Percentiles rank a stretch among this genome's conserved stretches.
These are phyloP conservation scores for Struthidea cinerea DNA, from an alignment of 2,113 vertebrate genomes.

Conservation along the genomic window DNA sequence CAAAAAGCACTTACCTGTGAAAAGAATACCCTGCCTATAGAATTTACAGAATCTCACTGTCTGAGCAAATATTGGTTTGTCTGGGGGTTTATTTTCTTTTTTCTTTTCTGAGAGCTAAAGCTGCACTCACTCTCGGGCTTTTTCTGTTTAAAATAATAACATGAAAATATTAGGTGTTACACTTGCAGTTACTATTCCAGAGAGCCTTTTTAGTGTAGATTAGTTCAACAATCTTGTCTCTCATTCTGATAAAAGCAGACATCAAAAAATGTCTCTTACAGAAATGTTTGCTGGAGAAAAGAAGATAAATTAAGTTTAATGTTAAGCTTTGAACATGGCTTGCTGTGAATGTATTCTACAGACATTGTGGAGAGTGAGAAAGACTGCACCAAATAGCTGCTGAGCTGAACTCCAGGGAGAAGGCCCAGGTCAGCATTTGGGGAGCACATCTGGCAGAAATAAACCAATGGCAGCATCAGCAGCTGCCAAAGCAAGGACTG, in stretches of 20 bases:
- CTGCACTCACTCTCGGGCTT: not conserved
- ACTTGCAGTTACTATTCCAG: not conserved
- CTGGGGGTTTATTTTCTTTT: not conserved
- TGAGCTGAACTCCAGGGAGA: not conserved
- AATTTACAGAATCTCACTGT: not conserved
- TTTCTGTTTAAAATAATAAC: not conserved
- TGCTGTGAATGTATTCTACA: not conserved
- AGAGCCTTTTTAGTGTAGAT: not conserved
- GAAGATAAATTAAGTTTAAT: not conserved
- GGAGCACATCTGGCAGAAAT: not conserved
- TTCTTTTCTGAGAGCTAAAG: not conserved
- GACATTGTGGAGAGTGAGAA: not conserved
- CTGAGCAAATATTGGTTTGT: not conserved
- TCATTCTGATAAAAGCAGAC: not conserved
- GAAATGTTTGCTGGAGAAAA: not conserved
- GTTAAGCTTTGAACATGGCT: not conserved
- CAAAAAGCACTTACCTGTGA: not conserved
- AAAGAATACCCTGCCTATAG: not conserved
- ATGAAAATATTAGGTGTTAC: not conserved
- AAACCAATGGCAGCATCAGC: not conserved
- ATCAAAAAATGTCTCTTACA: not conserved
- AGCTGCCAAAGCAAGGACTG: not conserved
- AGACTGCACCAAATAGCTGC: not conserved
- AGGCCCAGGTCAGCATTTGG: not conserved
- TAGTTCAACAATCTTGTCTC: not conserved